Evolutionary conservation across 2,113 vertebrate species (phyloP).

Genomic region (Ophiodon elongatus): DNA sequence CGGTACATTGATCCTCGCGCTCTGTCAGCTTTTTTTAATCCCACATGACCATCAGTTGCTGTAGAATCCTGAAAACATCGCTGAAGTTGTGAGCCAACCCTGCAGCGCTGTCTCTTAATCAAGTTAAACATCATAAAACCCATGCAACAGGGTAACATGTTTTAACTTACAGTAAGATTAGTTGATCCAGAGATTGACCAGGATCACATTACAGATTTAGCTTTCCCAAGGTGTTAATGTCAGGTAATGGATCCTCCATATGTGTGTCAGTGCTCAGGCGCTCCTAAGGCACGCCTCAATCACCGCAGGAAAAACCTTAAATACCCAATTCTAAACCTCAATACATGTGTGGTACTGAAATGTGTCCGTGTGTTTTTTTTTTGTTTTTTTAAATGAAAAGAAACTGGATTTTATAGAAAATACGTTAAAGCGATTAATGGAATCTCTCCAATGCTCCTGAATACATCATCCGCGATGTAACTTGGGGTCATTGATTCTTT

Average conservation of each 20-base stretch:
- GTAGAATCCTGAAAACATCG: conserved; percentile 9
- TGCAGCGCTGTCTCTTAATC: background rate
- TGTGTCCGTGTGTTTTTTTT: background rate
- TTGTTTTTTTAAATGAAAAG: too few species aligned
- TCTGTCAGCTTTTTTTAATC: conserved; percentile 1
- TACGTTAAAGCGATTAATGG: background rate
- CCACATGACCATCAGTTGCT: conserved; percentile 10
- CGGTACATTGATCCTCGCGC: conserved; percentile 23
- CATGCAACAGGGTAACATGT: background rate
- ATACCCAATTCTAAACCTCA: background rate
- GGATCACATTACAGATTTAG: conserved; percentile 15
- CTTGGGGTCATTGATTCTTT: too few species aligned
- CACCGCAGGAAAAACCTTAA: background rate
- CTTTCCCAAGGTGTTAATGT: conserved; percentile 19
- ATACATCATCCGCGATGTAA: background rate
- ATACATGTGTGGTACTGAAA: background rate
- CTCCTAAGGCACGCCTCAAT: conserved; percentile 24
- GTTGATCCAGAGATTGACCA: conserved; percentile 2
- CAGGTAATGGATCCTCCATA: conserved; percentile 51
- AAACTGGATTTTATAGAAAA: too few species aligned
- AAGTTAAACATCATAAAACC: conserved; percentile 1
- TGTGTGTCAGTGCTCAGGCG: conserved; percentile 35
- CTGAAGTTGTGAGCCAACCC: background rate
- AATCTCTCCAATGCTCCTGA: background rate
- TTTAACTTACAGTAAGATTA: background rate